phyloP scores from a whole-genome alignment of 1,140 invertebrate genomes.

The Drosophila arizonae region DNA sequence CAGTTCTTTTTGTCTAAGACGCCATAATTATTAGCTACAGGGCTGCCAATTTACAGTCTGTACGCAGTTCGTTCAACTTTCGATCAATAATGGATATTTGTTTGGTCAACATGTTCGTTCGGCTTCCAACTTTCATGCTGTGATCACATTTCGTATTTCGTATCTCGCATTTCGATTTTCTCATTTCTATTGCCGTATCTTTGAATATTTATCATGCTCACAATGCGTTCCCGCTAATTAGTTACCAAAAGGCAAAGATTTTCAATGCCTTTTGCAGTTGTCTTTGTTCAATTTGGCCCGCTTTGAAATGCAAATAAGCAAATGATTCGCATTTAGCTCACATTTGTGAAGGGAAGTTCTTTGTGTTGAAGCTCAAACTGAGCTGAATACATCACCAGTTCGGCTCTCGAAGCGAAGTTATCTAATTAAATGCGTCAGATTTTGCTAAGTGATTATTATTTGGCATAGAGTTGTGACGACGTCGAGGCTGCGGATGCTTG shows the following conservation, averaged over 20 bases:
- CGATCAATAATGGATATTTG: slow-evolving; percentile 60
- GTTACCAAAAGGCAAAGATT: slow-evolving; percentile 52
- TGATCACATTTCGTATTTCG: slow-evolving; percentile 17
- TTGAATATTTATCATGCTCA: slow-evolving; percentile 57
- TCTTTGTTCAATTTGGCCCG: slow-evolving; percentile 58
- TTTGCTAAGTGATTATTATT: slow-evolving; percentile 50
- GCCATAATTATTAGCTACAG: slow-evolving; percentile 51
- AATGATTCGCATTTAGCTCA: slow-evolving; percentile 34
- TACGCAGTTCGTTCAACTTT: slow-evolving; percentile 64
- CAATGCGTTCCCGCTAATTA: slow-evolving; percentile 65
- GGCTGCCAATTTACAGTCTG: slow-evolving; percentile 31
- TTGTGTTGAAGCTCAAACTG: slow-evolving; percentile 44
- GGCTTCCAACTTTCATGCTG: slow-evolving; percentile 29
- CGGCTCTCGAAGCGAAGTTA: slow-evolving; percentile 16
- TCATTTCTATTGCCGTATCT: slow-evolving; percentile 26
- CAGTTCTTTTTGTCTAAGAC: slow-evolving; percentile 58
- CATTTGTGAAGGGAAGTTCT: slow-evolving; percentile 73
- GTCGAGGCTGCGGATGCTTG: slow-evolving; percentile 21
- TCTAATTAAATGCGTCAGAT: slow-evolving; percentile 63
- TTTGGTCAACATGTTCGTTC: background rate
- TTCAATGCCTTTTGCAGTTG: slow-evolving; percentile 53
- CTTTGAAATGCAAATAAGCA: slow-evolving; percentile 74
- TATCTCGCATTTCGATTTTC: background rate
- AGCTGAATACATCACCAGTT: slow-evolving; percentile 14
- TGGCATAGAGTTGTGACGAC: slow-evolving; percentile 38